phyloP scores from a whole-genome alignment of 2,113 vertebrate genomes.

The Notechis scutatus region DNA sequence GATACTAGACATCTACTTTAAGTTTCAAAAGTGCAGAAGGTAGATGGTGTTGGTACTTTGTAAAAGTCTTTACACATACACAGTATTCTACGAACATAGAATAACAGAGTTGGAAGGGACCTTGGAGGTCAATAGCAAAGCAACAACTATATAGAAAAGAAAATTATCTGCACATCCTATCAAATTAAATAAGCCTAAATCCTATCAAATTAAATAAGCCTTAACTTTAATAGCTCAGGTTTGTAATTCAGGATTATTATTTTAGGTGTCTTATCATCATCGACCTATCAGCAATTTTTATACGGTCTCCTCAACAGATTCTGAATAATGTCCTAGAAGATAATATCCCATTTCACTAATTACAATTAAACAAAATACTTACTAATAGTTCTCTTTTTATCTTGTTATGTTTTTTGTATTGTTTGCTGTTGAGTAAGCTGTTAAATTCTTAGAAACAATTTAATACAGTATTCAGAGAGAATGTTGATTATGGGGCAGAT shows the following conservation, averaged over 20 bases:
- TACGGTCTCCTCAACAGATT: not conserved
- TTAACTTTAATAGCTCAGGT: not conserved
- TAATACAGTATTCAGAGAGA: not conserved
- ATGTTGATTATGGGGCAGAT: not conserved
- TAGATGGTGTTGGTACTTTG: not conserved
- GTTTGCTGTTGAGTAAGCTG: not conserved
- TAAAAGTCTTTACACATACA: not conserved
- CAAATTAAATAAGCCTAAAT: not conserved
- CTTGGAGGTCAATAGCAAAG: not conserved
- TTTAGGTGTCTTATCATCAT: not conserved
- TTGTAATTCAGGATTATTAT: not conserved
- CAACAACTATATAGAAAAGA: not conserved
- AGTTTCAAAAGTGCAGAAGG: not conserved
- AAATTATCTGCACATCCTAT: not conserved
- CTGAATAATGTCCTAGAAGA: not conserved
- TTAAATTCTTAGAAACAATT: not conserved
- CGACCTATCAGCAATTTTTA: not conserved
- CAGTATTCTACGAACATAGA: not conserved
- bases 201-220: not conserved
- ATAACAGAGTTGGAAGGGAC: not conserved
- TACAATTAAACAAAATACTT: not conserved
- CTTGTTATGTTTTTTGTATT: not conserved
- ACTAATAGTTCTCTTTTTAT: not conserved
- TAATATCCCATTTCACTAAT: not conserved
- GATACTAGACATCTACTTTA: not conserved